Percentiles rank a stretch among this genome's conserved stretches.
Evolutionary conservation across 1,140 invertebrate genomes (phyloP).

Genomic region (Akabosia matsudoensis): DNA sequence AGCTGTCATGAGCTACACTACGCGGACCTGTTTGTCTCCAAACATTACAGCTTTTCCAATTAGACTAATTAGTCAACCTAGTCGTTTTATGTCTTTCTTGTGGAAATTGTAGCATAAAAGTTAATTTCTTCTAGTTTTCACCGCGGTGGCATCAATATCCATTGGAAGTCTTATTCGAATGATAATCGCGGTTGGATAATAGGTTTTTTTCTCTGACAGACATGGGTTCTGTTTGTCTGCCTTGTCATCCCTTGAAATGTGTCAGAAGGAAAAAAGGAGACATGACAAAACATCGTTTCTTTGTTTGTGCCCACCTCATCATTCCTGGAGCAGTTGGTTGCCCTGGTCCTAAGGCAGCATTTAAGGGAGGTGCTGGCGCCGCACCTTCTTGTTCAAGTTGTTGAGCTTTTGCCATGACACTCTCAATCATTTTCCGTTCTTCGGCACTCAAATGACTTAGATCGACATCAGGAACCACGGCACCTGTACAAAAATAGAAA

Average conservation of each 20-base stretch:
- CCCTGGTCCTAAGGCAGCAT: background rate
- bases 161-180: too few relatives aligned
- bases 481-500: constrained; percentile 18
- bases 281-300: too few relatives aligned
- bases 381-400: constrained; percentile 54
- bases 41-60: background rate
- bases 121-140: too few relatives aligned
- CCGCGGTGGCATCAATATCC: too few relatives aligned
- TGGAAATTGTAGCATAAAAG: too few relatives aligned
- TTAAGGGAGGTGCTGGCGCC: constrained; percentile 31
- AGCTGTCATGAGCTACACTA: background rate
- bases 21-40: background rate
- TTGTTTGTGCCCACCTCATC: constrained; percentile 42
- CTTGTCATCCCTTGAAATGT: too few relatives aligned
- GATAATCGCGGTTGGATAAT: too few relatives aligned
- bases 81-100: too few relatives aligned
- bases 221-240: too few relatives aligned
- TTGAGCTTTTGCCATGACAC: constrained; percentile 63
- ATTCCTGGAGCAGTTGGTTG: constrained; percentile 35
- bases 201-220: too few relatives aligned
- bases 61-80: background rate
- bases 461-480: constrained; percentile 57
- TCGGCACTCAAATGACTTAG: constrained; percentile 61
- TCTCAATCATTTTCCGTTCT: constrained; percentile 60
- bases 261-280: too few relatives aligned